Evolutionary conservation across 2,113 vertebrate genomes (phyloP).

Genomic region (Brachypteracias leptosomus): DNA sequence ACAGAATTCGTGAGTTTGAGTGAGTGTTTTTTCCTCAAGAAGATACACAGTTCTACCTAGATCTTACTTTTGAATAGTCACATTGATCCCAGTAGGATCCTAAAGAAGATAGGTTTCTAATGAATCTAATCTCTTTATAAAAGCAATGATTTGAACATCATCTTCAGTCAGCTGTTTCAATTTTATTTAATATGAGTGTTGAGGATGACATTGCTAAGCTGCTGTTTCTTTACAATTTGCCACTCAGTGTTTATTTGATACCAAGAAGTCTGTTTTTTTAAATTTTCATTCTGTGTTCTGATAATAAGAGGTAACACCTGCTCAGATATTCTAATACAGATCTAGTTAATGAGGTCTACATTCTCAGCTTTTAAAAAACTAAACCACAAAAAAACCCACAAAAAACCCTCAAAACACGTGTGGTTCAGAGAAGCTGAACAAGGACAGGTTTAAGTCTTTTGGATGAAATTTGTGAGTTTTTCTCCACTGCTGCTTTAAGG

Average conservation of each 20-base stretch:
- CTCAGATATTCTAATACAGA: not conserved
- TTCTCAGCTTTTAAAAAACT: not conserved
- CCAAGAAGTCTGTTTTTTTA: not conserved
- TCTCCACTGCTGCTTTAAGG: not conserved
- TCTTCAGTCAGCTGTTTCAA: not conserved
- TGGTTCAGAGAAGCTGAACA: not conserved
- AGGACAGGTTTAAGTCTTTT: not conserved
- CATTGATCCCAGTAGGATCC: not conserved
- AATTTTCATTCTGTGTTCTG: not conserved
- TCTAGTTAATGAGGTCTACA: not conserved
- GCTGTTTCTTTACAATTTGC: not conserved
- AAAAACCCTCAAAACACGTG: rapidly evolving
- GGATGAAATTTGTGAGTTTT: not conserved
- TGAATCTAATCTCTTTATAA: not conserved
- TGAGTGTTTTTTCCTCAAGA: not conserved
- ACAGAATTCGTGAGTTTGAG: not conserved
- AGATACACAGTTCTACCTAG: not conserved
- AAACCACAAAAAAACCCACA: rapidly evolving
- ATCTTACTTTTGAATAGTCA: not conserved
- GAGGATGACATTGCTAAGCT: not conserved
- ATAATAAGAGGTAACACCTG: not conserved
- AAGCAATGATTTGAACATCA: not conserved
- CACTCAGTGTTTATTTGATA: not conserved
- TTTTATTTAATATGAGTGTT: not conserved
- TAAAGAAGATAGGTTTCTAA: not conserved